Evolutionary conservation across 2,113 vertebrate species (phyloP).

Genomic region (Oryzias javanicus): DNA sequence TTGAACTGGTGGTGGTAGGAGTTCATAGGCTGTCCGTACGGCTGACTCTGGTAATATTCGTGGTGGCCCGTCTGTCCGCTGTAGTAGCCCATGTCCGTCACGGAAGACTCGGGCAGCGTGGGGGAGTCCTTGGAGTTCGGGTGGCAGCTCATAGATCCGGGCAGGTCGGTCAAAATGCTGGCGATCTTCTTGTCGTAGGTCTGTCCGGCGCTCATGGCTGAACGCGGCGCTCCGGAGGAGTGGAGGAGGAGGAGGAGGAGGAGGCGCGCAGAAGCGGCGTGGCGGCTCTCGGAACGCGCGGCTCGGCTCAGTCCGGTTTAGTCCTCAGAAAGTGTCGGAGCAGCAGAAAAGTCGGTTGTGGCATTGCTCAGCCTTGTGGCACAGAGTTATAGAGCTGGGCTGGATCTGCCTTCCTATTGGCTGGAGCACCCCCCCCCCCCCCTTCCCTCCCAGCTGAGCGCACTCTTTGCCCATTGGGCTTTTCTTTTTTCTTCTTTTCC

Average conservation of each 20-base stretch:
- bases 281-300: constrained; percentile 30
- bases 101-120: constrained; percentile 92
- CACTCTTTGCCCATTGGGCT: background rate
- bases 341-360: constrained; percentile 68
- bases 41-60: constrained; percentile 87
- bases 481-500: constrained; percentile 22
- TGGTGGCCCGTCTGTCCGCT: constrained; percentile 84
- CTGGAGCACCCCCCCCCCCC: constrained; percentile 62
- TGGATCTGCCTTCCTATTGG: constrained; percentile 89
- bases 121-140: constrained; percentile 95
- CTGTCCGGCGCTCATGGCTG: constrained; percentile 86
- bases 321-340: constrained; percentile 60
- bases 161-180: constrained; percentile 92
- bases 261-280: background rate
- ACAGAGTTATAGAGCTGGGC: constrained; percentile 87
- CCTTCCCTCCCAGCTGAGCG: constrained; percentile 12
- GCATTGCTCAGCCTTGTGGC: constrained; percentile 76
- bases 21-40: constrained; percentile 86
- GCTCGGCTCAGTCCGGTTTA: constrained; percentile 24
- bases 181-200: constrained; percentile 94
- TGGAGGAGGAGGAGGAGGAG: background rate
- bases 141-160: constrained; percentile 93
- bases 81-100: constrained; percentile 97
- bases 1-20: constrained; percentile 93
- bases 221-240: constrained; percentile 41